Evolutionary conservation across 2,113 vertebrate species (phyloP), one percentile per base, ranked within the genome.

Genomic region (Uria aalge): DNA sequence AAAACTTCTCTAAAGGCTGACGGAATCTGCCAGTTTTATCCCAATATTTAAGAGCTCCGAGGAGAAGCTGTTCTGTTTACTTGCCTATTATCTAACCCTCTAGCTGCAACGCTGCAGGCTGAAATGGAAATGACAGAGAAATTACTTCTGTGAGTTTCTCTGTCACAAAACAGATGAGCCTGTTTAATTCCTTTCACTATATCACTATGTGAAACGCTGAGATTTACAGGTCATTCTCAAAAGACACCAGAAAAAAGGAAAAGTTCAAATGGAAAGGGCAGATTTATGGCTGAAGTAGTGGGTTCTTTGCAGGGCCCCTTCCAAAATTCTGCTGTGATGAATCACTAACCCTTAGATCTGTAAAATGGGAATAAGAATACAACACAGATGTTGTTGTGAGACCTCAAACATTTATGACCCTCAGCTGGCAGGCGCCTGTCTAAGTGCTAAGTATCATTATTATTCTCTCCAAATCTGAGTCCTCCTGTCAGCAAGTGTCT

Each of bases 371-470:
- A 12, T 38, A 67, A 81, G 79, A 97, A 96, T 79, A 96, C 79
- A 76, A 93, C 77, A 75, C 86, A 91, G 83, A 90, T 48, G 60
- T 83, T 96, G 76, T 92, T 95, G 45, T 88, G 94, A 80, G 91
- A 82, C 56, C 71, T 95, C 91, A 92, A 91, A 85, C 90, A 67
- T 75, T 96, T 81, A 78, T 79, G 89, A 91, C 71, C 83, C 75
- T 88, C 83, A 92, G 82, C 60, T 92, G 94, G 94, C 93, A 95
- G 96, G 90, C 82, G 40, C 76, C 95, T 81, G 90, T 71, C 86
- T 91, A 91, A 96, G 84, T 82, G 84, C 71, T 93, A 96, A 96
- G 92, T 92, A 95, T 90, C 79, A 76, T 91, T 81, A 97, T 89
- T 96, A 95, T 96, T 97, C 85, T 74, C 74, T 71, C 89, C 72